Base-by-base conservation (phyloP, 2,113 vertebrate species). In the Corydoras sp. region DNA sequence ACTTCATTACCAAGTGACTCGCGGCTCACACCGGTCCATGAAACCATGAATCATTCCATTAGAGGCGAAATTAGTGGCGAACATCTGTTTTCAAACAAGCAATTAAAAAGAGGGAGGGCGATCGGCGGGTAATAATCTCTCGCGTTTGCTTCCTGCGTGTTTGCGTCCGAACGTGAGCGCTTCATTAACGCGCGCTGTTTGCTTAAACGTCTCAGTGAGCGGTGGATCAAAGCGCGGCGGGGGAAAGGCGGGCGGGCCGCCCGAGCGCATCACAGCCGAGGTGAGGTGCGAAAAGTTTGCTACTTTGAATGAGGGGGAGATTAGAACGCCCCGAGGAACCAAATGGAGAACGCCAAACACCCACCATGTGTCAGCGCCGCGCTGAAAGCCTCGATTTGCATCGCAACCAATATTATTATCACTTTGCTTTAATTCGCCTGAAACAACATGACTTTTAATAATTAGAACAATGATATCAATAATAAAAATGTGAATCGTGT, bases 221-320 rank as follows among this genome's bases (percentile, higher is more conserved):
- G 7, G 60, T 11, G 79, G 74, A 88, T 89, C 82, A 87, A 88
- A 89, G 84, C 75, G 6, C 58, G 60, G 43, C 63, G 43, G 43
- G 55, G 78, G 61, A 30, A 65, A 31, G 75, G 66, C 77, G 18
- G 18, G 82, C 24, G 69, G 72, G 76, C 63, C 65, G 75, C 43
- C 73, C 72, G 68, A 81, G 77, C 79, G 86, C 84, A 84, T 86
- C 84, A 85, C 65, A 24, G 14, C 65, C 78, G 69, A 29, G 2
- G 59, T 49, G 68, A 77, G 79, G 79, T 83, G 76, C 62, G 68
- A 82, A 69, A 79, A 76, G 77, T 86, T 85, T 84, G 79, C 71
- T 83, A 78, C 72, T 59, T 71, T 66, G 64, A 62, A 80, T 76
- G 78, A 68, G 69, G 74, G 43, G 67, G 62, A 71, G 72, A 75